phyloP scores from a whole-genome alignment of 2,888 invertebrate genomes.

The Portevinia maculata region DNA sequence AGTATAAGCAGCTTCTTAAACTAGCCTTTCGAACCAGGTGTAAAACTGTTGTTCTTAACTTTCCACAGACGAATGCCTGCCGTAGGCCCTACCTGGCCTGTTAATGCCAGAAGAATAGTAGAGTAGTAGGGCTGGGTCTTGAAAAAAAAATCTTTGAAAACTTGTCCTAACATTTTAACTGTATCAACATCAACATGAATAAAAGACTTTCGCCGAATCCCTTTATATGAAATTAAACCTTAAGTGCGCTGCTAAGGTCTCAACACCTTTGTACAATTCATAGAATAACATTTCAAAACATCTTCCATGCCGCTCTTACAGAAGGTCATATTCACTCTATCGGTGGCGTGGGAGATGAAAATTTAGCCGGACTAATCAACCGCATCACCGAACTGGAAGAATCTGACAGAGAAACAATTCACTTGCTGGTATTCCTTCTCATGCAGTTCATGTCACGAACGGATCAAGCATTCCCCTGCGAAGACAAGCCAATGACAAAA shows the following conservation, averaged over 20 bases:
- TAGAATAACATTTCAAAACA: not conserved
- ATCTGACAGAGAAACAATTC: constrained; percentile 97
- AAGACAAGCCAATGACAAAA: constrained; percentile 91
- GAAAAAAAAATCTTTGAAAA: too few relatives aligned
- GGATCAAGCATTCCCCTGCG: constrained; percentile 92
- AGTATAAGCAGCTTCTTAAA: too few relatives aligned
- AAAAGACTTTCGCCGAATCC: too few relatives aligned
- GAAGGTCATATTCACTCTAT: constrained; percentile 93
- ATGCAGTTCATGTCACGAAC: constrained; percentile 97
- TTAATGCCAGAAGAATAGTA: too few relatives aligned
- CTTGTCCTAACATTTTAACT: too few relatives aligned
- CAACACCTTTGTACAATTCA: not conserved
- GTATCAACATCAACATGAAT: too few relatives aligned
- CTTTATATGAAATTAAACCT: not conserved
- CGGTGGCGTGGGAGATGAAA: constrained; percentile 92
- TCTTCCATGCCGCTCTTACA: not conserved
- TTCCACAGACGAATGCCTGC: too few relatives aligned
- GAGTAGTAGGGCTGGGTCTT: too few relatives aligned
- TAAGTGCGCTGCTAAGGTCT: constrained; percentile 35
- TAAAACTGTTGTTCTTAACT: too few relatives aligned
- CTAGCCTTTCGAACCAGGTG: too few relatives aligned
- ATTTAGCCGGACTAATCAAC: constrained; percentile 90
- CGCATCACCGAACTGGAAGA: constrained; percentile 96
- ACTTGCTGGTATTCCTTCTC: constrained; percentile 95
- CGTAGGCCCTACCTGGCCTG: too few relatives aligned